Percentiles rank a stretch among this genome's conserved stretches.
Evolutionary conservation across 2,797 vertebrate species (phyloP).

Genomic region (Emys orbicularis): DNA sequence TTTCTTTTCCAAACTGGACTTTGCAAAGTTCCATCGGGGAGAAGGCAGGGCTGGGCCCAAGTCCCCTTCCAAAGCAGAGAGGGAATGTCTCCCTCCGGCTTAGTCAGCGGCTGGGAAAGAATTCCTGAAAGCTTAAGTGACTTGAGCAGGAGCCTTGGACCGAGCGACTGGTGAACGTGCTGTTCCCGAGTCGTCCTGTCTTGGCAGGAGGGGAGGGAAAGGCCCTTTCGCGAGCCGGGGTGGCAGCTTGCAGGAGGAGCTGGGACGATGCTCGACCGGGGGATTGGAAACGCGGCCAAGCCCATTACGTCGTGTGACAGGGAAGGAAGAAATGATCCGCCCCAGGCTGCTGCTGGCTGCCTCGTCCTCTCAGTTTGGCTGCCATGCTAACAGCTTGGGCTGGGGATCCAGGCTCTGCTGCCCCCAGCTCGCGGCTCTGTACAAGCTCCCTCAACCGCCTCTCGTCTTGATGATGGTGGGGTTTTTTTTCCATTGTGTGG

Average conservation of each 20-base stretch:
- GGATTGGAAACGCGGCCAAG: not conserved
- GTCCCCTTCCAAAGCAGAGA: not conserved
- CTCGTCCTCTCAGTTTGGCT: not conserved
- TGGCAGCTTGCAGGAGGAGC: not conserved
- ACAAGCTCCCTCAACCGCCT: not conserved
- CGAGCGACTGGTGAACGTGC: not conserved
- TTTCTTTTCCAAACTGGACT: not conserved
- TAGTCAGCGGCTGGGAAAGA: not conserved
- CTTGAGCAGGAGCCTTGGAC: not conserved
- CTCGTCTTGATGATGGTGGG: not conserved
- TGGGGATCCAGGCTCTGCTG: not conserved
- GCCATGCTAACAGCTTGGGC: not conserved
- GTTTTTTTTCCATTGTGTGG: not conserved
- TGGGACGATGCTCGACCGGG: not conserved
- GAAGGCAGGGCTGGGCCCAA: not conserved
- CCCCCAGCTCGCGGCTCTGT: too few relatives aligned
- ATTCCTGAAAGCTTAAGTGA: not conserved
- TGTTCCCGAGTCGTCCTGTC: not conserved
- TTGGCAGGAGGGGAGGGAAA: not conserved
- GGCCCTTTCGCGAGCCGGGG: not conserved
- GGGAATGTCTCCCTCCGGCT: not conserved
- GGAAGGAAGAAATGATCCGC: fast-evolving
- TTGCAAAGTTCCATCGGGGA: not conserved
- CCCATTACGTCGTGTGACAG: not conserved
- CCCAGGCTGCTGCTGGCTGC: not conserved